Evolutionary conservation across 2,888 invertebrate genomes (phyloP), one percentile per base, ranked within the genome.

Genomic region (Gnatocerus cornutus): DNA sequence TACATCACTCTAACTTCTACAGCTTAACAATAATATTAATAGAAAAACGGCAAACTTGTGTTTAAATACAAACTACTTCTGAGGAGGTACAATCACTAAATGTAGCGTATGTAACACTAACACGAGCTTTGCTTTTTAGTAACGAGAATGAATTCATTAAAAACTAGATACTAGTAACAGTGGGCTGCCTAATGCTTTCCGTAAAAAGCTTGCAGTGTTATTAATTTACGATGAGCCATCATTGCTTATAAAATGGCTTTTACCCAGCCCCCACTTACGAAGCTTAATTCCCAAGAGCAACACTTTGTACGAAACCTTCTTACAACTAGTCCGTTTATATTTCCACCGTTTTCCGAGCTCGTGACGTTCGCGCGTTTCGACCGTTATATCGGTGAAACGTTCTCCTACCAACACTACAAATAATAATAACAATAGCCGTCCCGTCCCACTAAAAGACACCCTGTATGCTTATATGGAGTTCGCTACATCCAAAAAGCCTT

Each of bases 381-480:
- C 59, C 41, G 53, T 59, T 43, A 55, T 64, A 69, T 58, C 52
- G 37, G 53, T 12, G 45, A 68, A 58, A 29, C 43, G 45, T 12
- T 45, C 59, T n/a, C 12, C 43, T 52, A 69, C 58, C 45, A 46
- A 41, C 56, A 27, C 53, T 64, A 64, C 69, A 64, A 69, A 55
- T 55, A 65, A 50, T 50, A 62, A 65, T 69, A 69, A 66, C 64
- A 65, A 66, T 66, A 53, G 48, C n/a, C 52, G 9, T 12, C 41
- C 21, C 53, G 56, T 48, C 33, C 14, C 27, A 55, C 12, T 67
- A 10, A 43, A 14, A 48, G 37, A 50, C 37, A 46, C 56, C 46
- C 55, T 55, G 33, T 55, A 48, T 39, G 64, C 53, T 46, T 46
- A 37, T 46, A 61, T 66, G 61, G 41, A 61, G 59, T 69, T 41